Percentiles rank a stretch among this genome's conserved stretches.
phyloP scores from a whole-genome alignment of 1,140 invertebrate genomes.

The Fopius arisanus region DNA sequence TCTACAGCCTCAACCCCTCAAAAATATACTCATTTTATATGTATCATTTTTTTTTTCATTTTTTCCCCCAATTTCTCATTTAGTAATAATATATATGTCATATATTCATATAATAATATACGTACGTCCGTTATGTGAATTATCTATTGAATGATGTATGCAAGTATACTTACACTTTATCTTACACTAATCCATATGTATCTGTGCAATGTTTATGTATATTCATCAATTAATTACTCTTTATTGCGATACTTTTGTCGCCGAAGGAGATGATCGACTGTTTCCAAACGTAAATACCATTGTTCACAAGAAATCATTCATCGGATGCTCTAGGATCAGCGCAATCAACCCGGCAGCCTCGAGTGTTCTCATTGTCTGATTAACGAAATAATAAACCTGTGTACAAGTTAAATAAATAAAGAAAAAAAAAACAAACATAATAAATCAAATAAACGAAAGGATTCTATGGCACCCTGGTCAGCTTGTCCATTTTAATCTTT shows the following conservation, averaged over 20 bases:
- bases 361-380: too few relatives aligned
- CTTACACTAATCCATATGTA: conserved; percentile 30
- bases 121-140: background rate
- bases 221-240: background rate
- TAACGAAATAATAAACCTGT: too few relatives aligned
- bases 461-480: background rate
- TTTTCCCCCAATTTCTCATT: conserved; percentile 44
- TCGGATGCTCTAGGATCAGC: too few relatives aligned
- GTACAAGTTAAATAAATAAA: too few relatives aligned
- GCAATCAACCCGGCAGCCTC: too few relatives aligned
- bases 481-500: background rate
- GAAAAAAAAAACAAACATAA: background rate
- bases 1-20: conserved; percentile 7
- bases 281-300: background rate
- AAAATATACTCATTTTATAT: conserved; percentile 32
- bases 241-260: conserved; percentile 12
- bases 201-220: conserved; percentile 22
- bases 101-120: conserved; percentile 47
- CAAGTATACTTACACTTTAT: conserved; percentile 25
- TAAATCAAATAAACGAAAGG: background rate
- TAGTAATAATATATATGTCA: conserved; percentile 43
- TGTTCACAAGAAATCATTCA: background rate
- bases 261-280: background rate
- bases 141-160: conserved; percentile 14
- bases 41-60: conserved; percentile 33